phyloP scores from a whole-genome alignment of 2,888 invertebrate genomes.

The Rhodophaea formosa region DNA sequence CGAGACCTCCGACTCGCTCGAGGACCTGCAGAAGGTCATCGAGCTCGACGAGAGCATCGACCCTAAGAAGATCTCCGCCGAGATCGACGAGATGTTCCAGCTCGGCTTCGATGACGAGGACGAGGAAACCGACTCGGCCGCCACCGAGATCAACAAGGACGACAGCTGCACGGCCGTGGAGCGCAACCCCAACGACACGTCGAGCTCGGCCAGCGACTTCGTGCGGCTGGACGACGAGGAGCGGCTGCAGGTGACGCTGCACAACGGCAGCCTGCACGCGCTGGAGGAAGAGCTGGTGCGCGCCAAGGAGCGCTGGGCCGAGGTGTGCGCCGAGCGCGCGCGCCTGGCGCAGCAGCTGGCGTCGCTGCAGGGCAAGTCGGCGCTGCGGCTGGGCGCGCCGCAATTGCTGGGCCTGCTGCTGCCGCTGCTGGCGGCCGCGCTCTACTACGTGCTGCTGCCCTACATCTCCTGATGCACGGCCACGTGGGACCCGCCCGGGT shows the following conservation, averaged over 20 bases:
- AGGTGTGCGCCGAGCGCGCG: slow-evolving; percentile 83
- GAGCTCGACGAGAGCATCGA: slow-evolving; percentile 43
- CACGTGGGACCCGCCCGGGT: slow-evolving; percentile 79
- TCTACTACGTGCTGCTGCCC: slow-evolving; percentile 82
- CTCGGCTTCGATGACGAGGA: slow-evolving; percentile 71
- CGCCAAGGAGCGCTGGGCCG: slow-evolving; percentile 87
- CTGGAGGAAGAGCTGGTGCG: slow-evolving; percentile 87
- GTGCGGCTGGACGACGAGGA: slow-evolving; percentile 55
- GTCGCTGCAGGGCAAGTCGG: slow-evolving; percentile 80
- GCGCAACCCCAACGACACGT: slow-evolving; percentile 19
- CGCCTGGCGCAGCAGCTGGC: slow-evolving; percentile 80
- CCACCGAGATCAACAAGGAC: slow-evolving; percentile 58
- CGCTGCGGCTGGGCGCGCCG: slow-evolving; percentile 76
- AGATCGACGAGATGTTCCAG: slow-evolving; percentile 74
- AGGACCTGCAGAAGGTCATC: slow-evolving; percentile 36
- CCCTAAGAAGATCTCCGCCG: slow-evolving; percentile 62
- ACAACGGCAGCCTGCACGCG: slow-evolving; percentile 81
- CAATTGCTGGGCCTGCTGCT: slow-evolving; percentile 81
- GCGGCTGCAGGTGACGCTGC: slow-evolving; percentile 57
- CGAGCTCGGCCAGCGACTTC: slow-evolving; percentile 37
- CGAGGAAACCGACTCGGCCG: slow-evolving; percentile 65
- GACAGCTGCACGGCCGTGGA: slow-evolving; percentile 25
- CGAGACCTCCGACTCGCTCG: slow-evolving; percentile 40
- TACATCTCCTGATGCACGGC: slow-evolving; percentile 84
- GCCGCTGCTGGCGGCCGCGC: slow-evolving; percentile 79